Conservation (phyloP, 2,113 vertebrate genomes). For the Reinhardtius hippoglossoides region DNA sequence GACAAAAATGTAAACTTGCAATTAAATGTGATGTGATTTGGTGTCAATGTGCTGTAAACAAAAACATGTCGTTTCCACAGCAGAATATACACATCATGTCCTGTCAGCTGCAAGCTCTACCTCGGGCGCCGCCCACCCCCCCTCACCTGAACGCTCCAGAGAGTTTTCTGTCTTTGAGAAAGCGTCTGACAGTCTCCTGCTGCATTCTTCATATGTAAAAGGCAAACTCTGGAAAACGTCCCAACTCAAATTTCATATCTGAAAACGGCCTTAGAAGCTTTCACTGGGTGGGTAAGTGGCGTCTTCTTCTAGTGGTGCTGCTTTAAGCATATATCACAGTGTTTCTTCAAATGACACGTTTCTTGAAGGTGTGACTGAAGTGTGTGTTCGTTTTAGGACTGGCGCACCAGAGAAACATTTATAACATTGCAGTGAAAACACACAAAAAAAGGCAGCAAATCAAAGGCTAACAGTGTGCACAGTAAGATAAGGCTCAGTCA, state of each 20-base stretch:
- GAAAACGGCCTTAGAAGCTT: too few species aligned
- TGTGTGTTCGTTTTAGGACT: neutral
- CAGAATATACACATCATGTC: neutral
- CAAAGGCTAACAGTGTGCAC: neutral
- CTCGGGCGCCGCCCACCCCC: too few species aligned
- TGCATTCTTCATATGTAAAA: neutral
- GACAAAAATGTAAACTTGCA: too few species aligned
- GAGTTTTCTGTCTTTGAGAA: too few species aligned
- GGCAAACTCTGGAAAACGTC: too few species aligned
- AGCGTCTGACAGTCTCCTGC: too few species aligned
- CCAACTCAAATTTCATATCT: too few species aligned
- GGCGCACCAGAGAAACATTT: neutral
- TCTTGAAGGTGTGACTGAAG: neutral
- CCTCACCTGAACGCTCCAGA: neutral
- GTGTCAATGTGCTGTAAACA: neutral
- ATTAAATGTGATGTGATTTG: neutral
- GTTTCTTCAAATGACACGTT: neutral
- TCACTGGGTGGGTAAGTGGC: conserved; percentile 13
- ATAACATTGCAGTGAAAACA: neutral
- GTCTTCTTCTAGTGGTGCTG: conserved; percentile 51
- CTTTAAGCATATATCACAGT: conserved; percentile 5
- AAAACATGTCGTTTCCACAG: neutral
- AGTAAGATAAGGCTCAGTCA: conserved; percentile 58
- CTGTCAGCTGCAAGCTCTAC: neutral
- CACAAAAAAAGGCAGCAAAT: conserved; percentile 27